Conservation (phyloP, 2,113 vertebrate species). For the human (Homo sapiens) region DNA sequence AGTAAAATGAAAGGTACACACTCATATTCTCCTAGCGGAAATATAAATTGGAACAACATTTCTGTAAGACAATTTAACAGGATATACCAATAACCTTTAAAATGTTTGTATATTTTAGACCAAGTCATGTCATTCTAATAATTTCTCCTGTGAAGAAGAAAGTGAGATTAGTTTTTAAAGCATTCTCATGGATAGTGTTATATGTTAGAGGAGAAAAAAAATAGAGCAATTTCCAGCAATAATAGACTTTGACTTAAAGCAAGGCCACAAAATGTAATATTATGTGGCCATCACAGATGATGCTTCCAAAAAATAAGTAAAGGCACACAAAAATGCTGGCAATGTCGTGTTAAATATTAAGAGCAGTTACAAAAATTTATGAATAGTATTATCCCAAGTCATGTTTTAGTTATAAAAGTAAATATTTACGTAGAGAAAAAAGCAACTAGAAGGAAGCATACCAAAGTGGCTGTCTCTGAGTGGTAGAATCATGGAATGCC, state of each 20-base stretch:
- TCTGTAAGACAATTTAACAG: slow-evolving; percentile 10
- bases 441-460: neutral
- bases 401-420: slow-evolving; percentile 30
- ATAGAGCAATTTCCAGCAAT: neutral
- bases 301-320: neutral
- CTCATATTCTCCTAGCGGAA: slow-evolving; percentile 20
- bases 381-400: neutral
- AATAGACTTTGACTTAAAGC: neutral
- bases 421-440: neutral
- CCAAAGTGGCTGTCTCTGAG: neutral
- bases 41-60: slow-evolving; percentile 36
- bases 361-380: neutral
- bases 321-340: neutral
- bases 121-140: neutral
- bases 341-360: neutral
- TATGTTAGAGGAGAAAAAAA: neutral
- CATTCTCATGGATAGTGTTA: neutral
- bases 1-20: neutral
- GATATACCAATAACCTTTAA: neutral
- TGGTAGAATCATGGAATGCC: neutral
- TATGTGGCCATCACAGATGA: neutral
- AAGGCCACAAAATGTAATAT: neutral
- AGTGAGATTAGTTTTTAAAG: neutral
- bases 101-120: slow-evolving; percentile 31
- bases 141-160: slow-evolving; percentile 6